phyloP scores from a whole-genome alignment of 2,113 vertebrate species.

The Aepyceros melampus region DNA sequence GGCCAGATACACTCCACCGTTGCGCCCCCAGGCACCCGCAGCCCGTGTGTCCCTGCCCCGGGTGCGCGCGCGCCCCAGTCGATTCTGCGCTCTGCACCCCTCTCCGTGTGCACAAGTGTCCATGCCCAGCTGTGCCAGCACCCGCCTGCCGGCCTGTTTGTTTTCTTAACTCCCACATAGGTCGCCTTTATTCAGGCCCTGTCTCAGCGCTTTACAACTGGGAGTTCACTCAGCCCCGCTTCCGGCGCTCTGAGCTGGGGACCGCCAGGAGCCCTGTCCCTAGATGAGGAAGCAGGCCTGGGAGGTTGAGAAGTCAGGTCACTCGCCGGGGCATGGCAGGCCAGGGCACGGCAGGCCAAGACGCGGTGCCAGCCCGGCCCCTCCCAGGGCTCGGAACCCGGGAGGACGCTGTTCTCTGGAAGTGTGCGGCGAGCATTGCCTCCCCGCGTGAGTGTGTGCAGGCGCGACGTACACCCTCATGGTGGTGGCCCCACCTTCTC shows the following conservation, averaged over 20 bases:
- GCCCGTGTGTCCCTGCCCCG: too few relatives aligned
- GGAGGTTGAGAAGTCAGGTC: not conserved
- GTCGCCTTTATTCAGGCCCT: not conserved
- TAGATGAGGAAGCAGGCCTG: not conserved
- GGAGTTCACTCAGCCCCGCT: not conserved
- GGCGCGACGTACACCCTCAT: rapidly evolving
- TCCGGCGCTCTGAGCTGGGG: not conserved
- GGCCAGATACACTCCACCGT: too few relatives aligned
- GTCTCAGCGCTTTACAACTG: not conserved
- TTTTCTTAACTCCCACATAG: not conserved
- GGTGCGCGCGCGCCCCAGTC: rapidly evolving
- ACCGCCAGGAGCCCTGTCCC: not conserved
- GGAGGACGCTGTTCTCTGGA: rapidly evolving
- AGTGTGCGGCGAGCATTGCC: rapidly evolving
- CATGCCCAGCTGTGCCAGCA: not conserved
- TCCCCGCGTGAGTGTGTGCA: rapidly evolving
- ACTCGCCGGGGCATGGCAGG: rapidly evolving
- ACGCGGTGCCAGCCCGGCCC: not conserved
- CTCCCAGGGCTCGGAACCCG: not conserved
- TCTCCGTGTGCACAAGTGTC: too few relatives aligned
- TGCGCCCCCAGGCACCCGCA: not conserved
- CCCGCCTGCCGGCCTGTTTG: too few relatives aligned
- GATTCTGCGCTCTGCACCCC: too few relatives aligned
- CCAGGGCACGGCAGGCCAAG: not conserved
- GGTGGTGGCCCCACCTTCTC: rapidly evolving